These are phyloP conservation scores for Vesta saturnalis DNA, from an alignment of 2,888 invertebrate species.

Conservation along the genomic window DNA sequence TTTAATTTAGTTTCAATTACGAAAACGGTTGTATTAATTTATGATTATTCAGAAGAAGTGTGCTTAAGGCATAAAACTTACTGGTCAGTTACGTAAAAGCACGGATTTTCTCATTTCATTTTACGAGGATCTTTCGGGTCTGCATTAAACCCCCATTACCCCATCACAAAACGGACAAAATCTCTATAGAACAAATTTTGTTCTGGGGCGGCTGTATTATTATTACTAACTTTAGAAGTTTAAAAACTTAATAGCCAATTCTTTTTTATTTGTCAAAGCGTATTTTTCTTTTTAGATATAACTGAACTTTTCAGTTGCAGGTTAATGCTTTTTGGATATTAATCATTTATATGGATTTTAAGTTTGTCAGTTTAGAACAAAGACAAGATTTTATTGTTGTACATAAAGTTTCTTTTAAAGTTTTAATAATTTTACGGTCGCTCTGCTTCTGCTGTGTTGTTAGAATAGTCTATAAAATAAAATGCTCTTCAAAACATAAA, in stretches of 20 bases:
- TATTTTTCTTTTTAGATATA: slow-evolving; percentile 41
- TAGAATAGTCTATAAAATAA: slow-evolving; percentile 30
- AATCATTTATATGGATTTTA: slow-evolving; percentile 44
- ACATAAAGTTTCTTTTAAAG: slow-evolving; percentile 34
- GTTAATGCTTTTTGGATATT: slow-evolving; percentile 48
- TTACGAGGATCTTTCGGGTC: slow-evolving; percentile 26
- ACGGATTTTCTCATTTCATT: slow-evolving; percentile 28
- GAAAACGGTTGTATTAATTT: too few relatives aligned
- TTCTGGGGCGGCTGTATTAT: slow-evolving; percentile 19
- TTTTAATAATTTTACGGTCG: slow-evolving; percentile 35
- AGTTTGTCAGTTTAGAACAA: slow-evolving; percentile 34
- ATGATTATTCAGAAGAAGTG: not conserved
- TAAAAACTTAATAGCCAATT: slow-evolving; percentile 26
- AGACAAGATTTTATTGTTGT: slow-evolving; percentile 32
- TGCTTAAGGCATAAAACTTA: slow-evolving; percentile 10
- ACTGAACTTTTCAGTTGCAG: slow-evolving; percentile 45
- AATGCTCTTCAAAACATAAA: slow-evolving; percentile 29
- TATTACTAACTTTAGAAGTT: slow-evolving; percentile 25
- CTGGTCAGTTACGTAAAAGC: slow-evolving; percentile 22
- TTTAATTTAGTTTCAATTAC: too few relatives aligned
- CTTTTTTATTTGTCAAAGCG: slow-evolving; percentile 24
- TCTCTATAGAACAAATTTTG: slow-evolving; percentile 19
- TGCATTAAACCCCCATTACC: slow-evolving; percentile 24
- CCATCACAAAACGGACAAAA: slow-evolving; percentile 16
- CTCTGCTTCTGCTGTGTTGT: slow-evolving; percentile 15